Percentiles rank a stretch among this genome's conserved stretches.
Conservation (phyloP, 2,888 invertebrate species). For the Subacronicta megacephala region DNA sequence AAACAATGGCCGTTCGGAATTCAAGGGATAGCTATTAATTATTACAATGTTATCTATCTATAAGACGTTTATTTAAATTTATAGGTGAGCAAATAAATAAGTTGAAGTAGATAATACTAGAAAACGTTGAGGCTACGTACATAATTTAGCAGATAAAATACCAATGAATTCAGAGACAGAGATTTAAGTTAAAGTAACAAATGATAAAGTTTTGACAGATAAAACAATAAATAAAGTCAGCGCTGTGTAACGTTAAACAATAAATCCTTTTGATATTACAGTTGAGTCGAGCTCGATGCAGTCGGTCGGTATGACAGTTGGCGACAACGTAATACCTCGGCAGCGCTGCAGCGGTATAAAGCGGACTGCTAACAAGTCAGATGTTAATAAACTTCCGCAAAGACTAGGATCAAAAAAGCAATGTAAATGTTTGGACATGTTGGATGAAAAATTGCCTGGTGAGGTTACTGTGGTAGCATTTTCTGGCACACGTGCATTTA, state of each 20-base stretch:
- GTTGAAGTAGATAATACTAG: background rate
- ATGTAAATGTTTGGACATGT: constrained; percentile 39
- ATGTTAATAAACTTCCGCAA: constrained; percentile 57
- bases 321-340: constrained; percentile 54
- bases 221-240: constrained; percentile 46
- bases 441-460: constrained; percentile 49
- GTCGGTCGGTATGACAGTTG: constrained; percentile 47
- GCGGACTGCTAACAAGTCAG: constrained; percentile 53
- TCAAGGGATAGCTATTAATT: constrained; percentile 50
- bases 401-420: constrained; percentile 46
- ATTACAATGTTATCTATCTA: constrained; percentile 42
- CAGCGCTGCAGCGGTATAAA: constrained; percentile 40
- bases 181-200: constrained; percentile 16
- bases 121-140: background rate
- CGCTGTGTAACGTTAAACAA: constrained; percentile 52
- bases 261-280: constrained; percentile 64
- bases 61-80: constrained; percentile 37
- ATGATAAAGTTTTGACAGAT: constrained; percentile 37
- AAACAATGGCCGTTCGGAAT: constrained; percentile 50
- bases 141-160: constrained; percentile 5
- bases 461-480: constrained; percentile 34
- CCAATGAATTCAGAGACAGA: constrained; percentile 3
- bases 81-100: constrained; percentile 6
- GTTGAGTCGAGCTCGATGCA: constrained; percentile 49
- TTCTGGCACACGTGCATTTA: constrained; percentile 43